A percentile compares a stretch with the other conserved stretches of the same genome.
Conservation (phyloP, 35 echinoderm and acorn worm species). For the Heliocidaris tuberculata region DNA sequence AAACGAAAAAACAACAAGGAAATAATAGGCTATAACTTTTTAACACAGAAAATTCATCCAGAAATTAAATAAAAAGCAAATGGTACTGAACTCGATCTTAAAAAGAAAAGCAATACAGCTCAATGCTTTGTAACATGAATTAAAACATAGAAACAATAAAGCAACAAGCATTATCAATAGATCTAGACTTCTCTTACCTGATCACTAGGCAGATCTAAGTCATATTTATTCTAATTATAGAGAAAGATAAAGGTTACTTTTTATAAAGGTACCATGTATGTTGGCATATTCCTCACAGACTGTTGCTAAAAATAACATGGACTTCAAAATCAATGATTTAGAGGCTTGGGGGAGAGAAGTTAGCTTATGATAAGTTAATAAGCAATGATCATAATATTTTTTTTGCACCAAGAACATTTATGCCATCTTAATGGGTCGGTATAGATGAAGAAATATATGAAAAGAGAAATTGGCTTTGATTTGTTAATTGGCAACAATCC, state of each 20-base stretch:
- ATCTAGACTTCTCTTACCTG: neutral
- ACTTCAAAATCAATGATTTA: no score
- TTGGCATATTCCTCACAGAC: neutral
- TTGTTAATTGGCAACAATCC: no score
- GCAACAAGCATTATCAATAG: neutral
- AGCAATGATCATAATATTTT: no score
- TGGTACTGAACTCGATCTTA: neutral
- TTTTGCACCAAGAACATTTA: no score
- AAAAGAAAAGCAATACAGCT: neutral
- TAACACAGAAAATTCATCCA: neutral
- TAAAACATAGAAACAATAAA: neutral
- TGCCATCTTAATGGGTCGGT: no score
- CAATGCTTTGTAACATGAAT: neutral
- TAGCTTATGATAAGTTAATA: no score
- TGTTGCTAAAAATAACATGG: neutral
- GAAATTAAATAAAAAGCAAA: neutral
- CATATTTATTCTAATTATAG: constrained; percentile 6
- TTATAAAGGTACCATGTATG: neutral
- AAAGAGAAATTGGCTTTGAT: no score
- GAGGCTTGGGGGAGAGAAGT: no score
- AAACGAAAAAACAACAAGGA: neutral
- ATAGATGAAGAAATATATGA: no score
- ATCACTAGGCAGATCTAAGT: neutral
- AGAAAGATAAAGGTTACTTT: neutral
- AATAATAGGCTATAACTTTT: neutral